Percentiles rank a stretch among this genome's conserved stretches.
Conservation (phyloP, 2,797 vertebrate species). For the Sebastes dallii region DNA sequence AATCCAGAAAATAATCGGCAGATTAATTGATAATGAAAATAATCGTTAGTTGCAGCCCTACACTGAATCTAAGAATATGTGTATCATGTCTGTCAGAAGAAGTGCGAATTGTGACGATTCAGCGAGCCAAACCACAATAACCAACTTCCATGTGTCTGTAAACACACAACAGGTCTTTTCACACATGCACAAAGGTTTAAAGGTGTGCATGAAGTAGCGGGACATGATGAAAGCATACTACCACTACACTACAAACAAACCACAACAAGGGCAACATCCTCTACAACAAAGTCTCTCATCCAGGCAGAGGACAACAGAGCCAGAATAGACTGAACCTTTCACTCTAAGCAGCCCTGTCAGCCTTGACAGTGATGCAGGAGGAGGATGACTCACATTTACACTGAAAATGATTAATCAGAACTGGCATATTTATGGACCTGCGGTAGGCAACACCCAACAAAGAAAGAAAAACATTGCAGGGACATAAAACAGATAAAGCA, state of each 20-base stretch:
- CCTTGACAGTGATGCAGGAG: background rate
- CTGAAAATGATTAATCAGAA: conserved; percentile 10
- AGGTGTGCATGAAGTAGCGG: background rate
- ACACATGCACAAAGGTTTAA: background rate
- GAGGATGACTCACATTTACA: conserved; percentile 9
- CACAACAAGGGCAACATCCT: background rate
- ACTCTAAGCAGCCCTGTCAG: background rate
- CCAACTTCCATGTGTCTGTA: background rate
- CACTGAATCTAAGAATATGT: background rate
- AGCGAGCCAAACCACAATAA: background rate
- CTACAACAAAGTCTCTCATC: background rate
- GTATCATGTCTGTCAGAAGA: background rate
- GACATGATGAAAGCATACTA: background rate
- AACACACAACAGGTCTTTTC: background rate
- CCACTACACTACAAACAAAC: background rate
- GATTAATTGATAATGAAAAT: too few species aligned
- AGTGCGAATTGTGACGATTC: background rate
- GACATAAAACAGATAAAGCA: background rate
- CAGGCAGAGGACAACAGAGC: background rate
- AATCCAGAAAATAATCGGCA: too few species aligned
- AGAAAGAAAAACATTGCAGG: conserved; percentile 11
- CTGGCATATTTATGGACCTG: conserved; percentile 15
- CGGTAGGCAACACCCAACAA: conserved; percentile 12
- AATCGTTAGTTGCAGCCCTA: too few species aligned
- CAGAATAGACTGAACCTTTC: background rate